Evolutionary conservation across 2,113 vertebrate species (phyloP).

Genomic region (Ictidomys tridecemlineatus): DNA sequence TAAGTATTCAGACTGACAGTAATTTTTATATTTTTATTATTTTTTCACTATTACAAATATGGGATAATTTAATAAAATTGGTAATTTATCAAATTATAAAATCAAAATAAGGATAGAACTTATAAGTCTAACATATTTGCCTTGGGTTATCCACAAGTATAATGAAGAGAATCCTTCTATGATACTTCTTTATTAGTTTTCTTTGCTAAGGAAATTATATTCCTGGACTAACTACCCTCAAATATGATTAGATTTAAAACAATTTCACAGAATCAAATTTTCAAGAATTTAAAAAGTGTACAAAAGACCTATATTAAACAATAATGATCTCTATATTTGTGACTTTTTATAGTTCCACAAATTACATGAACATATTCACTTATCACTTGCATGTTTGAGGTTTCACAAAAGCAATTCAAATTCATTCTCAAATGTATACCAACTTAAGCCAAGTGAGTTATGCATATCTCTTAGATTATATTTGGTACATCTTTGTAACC

Average conservation of each 20-base stretch:
- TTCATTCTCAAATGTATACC: fast-evolving
- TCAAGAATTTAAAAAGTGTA: neutral
- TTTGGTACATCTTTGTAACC: neutral
- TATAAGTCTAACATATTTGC: neutral
- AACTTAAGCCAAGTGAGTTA: neutral
- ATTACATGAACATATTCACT: neutral
- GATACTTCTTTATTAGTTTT: neutral
- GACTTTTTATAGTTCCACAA: neutral
- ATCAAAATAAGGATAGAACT: neutral
- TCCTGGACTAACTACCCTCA: neutral
- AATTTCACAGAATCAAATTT: neutral
- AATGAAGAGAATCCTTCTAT: neutral
- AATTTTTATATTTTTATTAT: neutral
- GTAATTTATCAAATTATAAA: neutral
- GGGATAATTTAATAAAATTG: neutral
- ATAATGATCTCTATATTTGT: neutral
- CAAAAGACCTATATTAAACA: neutral
- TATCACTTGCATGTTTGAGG: neutral
- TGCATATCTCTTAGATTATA: neutral
- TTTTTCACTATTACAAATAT: neutral
- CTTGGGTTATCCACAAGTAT: neutral
- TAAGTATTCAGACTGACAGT: neutral
- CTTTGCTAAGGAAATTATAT: neutral
- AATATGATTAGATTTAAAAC: neutral
- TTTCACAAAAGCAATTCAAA: neutral